Conservation (phyloP, 2,797 vertebrate species). For the Chiloscyllium punctatum region DNA sequence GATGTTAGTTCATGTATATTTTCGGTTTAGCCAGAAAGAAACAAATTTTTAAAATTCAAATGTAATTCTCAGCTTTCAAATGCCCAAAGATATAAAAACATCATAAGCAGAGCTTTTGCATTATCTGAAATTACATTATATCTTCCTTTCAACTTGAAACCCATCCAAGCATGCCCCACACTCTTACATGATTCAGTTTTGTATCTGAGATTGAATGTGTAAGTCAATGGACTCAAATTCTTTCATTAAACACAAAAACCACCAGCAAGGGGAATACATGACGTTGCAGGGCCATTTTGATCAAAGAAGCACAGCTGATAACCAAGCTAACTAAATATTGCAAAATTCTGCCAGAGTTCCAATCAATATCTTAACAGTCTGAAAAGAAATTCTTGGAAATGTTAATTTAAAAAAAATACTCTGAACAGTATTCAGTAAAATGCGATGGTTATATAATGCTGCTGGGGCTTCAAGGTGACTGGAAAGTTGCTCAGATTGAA, state of each 20-base stretch:
- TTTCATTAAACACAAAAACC: not conserved
- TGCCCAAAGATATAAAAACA: not conserved
- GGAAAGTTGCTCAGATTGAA: not conserved
- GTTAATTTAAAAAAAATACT: not conserved
- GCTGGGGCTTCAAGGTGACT: not conserved
- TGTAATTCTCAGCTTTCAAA: not conserved
- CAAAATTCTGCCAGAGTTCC: not conserved
- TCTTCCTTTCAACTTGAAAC: not conserved
- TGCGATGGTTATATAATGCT: not conserved
- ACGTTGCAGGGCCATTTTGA: not conserved
- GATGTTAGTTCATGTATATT: not conserved
- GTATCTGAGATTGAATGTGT: not conserved
- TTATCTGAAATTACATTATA: not conserved
- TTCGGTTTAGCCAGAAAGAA: not conserved
- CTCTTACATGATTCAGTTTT: not conserved
- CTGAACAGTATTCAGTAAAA: not conserved
- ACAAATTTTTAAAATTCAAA: not conserved
- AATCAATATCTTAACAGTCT: not conserved
- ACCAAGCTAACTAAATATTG: not conserved
- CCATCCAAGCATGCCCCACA: not conserved
- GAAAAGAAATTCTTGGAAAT: not conserved
- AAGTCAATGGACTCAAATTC: not conserved
- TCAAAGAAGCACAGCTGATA: not conserved
- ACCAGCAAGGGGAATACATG: not conserved
- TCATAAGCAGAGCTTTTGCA: not conserved